phyloP scores from a whole-genome alignment of 2,113 vertebrate genomes.

The Lophochroa leadbeateri region DNA sequence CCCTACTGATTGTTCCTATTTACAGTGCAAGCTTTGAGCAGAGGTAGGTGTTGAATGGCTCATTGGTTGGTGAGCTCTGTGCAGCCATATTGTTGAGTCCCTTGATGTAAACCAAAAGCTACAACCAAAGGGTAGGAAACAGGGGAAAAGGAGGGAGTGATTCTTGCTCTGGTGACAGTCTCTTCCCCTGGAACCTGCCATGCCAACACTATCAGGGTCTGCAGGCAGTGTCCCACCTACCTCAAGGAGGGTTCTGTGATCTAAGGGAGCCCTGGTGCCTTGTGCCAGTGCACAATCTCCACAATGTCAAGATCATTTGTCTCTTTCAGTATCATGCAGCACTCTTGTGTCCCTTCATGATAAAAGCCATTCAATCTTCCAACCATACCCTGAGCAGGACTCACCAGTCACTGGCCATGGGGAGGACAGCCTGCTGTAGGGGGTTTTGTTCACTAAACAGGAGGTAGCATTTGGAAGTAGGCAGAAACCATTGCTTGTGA shows the following conservation, averaged over 20 bases:
- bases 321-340: background rate
- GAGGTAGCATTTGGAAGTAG: background rate
- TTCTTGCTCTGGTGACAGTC: background rate
- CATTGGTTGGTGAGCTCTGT: background rate
- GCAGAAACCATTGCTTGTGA: background rate
- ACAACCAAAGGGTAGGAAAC: background rate
- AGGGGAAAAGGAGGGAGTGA: fast-evolving
- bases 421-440: background rate
- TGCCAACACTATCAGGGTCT: fast-evolving
- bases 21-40: background rate
- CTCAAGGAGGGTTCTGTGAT: background rate
- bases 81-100: background rate
- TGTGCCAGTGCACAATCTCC: background rate
- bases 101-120: background rate
- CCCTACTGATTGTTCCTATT: background rate
- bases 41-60: background rate
- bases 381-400: background rate
- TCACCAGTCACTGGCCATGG: background rate
- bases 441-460: background rate
- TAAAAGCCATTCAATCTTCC: background rate
- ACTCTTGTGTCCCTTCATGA: background rate
- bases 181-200: background rate
- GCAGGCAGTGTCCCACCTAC: background rate
- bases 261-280: background rate
- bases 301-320: fast-evolving